Percentiles rank a stretch among this genome's conserved stretches.
phyloP scores from a whole-genome alignment of 2,888 invertebrate species.

The Quadroppia sp. region DNA sequence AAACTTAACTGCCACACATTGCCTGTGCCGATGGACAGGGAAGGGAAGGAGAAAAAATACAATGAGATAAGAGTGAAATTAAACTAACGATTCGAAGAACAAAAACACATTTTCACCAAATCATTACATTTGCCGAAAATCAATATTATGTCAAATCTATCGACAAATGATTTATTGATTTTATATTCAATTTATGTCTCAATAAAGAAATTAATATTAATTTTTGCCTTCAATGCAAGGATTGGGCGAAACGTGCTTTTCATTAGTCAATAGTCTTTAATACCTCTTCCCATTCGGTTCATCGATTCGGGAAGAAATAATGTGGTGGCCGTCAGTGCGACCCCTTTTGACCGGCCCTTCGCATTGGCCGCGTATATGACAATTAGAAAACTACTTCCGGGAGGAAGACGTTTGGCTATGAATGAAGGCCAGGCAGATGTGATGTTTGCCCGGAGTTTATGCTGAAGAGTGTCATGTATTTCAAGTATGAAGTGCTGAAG shows the following conservation, averaged over 20 bases:
- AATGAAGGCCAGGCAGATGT: constrained; percentile 45
- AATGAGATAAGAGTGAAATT: constrained; percentile 22
- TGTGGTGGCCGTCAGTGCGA: constrained; percentile 45
- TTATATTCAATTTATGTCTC: too few relatives aligned
- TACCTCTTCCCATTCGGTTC: constrained; percentile 47
- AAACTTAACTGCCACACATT: constrained; percentile 48
- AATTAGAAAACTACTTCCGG: constrained; percentile 46
- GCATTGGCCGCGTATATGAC: constrained; percentile 48
- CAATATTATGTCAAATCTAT: neutral
- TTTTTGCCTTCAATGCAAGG: neutral
- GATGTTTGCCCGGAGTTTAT: constrained; percentile 46
- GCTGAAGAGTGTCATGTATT: constrained; percentile 54
- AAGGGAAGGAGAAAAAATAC: neutral
- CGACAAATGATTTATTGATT: neutral
- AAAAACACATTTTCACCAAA: constrained; percentile 14
- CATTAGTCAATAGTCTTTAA: neutral
- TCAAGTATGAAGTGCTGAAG: constrained; percentile 80
- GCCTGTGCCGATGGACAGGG: constrained; percentile 41
- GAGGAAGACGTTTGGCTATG: constrained; percentile 44
- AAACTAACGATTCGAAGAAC: neutral
- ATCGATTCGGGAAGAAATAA: constrained; percentile 46
- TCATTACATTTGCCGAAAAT: too few relatives aligned
- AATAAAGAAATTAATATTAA: too few relatives aligned
- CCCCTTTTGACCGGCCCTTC: constrained; percentile 47
- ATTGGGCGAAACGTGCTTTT: neutral